Conservation (phyloP, 2,797 vertebrate species). For the Myotis daubentonii region DNA sequence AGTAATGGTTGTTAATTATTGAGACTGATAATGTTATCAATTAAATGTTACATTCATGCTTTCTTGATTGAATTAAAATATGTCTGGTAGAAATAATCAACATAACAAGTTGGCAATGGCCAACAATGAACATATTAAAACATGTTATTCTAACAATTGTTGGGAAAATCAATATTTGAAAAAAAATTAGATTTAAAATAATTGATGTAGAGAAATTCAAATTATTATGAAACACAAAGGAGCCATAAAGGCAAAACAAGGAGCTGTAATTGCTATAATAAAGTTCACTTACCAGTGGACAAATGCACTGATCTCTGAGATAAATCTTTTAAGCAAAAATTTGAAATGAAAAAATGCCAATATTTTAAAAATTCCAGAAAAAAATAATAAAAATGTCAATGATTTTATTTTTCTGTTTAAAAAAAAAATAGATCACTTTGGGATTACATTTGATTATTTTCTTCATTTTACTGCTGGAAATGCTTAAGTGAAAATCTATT, state of each 20-base stretch:
- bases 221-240: not conserved
- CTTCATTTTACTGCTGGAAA: not conserved
- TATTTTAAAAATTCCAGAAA: not conserved
- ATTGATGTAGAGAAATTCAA: not conserved
- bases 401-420: not conserved
- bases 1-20: not conserved
- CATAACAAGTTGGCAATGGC: not conserved
- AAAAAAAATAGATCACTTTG: not conserved
- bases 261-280: not conserved
- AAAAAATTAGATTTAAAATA: not conserved
- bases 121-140: not conserved
- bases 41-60: not conserved
- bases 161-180: not conserved
- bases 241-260: not conserved
- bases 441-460: not conserved
- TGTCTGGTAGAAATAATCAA: conserved; percentile 17
- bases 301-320: not conserved
- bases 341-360: not conserved
- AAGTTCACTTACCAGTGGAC: not conserved
- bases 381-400: not conserved
- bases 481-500: not conserved
- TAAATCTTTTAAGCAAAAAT: not conserved
- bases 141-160: not conserved
- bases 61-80: not conserved
- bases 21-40: not conserved